A percentile compares a stretch with the other conserved stretches of the same genome.
Conservation (phyloP, 2,888 invertebrate species). For the Deilephila porcellus region DNA sequence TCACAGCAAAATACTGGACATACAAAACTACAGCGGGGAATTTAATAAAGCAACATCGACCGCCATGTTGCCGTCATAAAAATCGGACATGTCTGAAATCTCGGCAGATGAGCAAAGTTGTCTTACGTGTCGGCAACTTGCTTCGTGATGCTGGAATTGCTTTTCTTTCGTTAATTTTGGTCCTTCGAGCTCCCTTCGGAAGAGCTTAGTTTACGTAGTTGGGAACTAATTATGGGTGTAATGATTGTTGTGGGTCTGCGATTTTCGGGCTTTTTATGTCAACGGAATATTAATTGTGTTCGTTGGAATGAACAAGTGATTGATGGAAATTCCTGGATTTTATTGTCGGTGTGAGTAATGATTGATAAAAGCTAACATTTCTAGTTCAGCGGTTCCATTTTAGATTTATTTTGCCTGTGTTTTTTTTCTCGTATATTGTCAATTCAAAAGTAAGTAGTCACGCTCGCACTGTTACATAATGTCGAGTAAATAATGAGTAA, state of each 20-base stretch:
- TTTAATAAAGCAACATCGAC: conserved; percentile 38
- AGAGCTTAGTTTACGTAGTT: conserved; percentile 1
- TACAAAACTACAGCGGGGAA: conserved; percentile 28
- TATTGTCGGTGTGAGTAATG: no score
- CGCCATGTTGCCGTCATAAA: conserved; percentile 38
- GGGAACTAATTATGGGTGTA: background rate
- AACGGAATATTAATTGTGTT: no score
- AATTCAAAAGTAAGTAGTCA: no score
- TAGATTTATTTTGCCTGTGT: no score
- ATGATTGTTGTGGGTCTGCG: no score
- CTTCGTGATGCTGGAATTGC: background rate
- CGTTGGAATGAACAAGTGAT: no score
- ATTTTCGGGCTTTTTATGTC: no score
- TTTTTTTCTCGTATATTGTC: no score
- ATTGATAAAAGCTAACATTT: no score
- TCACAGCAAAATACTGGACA: background rate
- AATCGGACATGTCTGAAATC: conserved; percentile 37
- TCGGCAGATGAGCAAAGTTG: conserved; percentile 23
- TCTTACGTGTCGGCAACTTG: conserved; percentile 1
- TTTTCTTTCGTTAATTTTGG: conserved; percentile 26
- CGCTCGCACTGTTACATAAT: no score
- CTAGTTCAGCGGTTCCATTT: no score
- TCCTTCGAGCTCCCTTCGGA: conserved; percentile 1
- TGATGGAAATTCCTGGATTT: no score
- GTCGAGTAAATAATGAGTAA: conserved; percentile 4